phyloP scores from a whole-genome alignment of 1,140 invertebrate genomes.

The Leptopilina boulardi region DNA sequence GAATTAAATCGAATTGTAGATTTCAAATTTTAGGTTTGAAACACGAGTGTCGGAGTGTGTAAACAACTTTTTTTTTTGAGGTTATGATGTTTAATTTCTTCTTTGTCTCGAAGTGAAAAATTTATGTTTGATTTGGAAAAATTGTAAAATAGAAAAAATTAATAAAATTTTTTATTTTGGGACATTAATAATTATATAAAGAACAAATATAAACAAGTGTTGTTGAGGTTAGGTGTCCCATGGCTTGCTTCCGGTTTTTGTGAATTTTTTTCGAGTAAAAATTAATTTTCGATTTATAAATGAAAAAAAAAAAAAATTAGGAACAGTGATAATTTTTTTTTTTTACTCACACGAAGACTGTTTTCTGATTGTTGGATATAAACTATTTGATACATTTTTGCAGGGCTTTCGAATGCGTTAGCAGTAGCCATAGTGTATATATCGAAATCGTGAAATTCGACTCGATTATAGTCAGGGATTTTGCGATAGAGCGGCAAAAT shows the following conservation, averaged over 20 bases:
- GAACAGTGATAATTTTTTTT: not conserved
- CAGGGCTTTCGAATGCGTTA: constrained; percentile 36
- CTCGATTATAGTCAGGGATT: no score
- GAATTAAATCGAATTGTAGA: no score
- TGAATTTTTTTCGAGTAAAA: not conserved
- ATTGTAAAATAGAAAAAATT: no score
- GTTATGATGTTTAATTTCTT: no score
- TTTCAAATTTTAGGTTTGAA: no score
- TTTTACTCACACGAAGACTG: constrained; percentile 47
- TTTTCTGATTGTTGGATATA: constrained; percentile 27
- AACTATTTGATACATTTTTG: constrained; percentile 42
- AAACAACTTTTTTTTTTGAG: no score
- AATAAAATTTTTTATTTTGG: no score
- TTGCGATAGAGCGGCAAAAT: no score
- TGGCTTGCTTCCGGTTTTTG: not conserved
- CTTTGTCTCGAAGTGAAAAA: no score
- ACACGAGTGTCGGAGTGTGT: no score
- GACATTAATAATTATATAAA: no score
- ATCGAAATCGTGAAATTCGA: not conserved
- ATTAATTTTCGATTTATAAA: not conserved
- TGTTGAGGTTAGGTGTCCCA: not conserved
- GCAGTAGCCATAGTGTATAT: constrained; percentile 42
- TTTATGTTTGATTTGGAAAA: no score
- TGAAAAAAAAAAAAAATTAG: not conserved
- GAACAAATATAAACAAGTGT: not conserved